Conservation (phyloP, 2,113 vertebrate species). For the Corvus hawaiiensis region DNA sequence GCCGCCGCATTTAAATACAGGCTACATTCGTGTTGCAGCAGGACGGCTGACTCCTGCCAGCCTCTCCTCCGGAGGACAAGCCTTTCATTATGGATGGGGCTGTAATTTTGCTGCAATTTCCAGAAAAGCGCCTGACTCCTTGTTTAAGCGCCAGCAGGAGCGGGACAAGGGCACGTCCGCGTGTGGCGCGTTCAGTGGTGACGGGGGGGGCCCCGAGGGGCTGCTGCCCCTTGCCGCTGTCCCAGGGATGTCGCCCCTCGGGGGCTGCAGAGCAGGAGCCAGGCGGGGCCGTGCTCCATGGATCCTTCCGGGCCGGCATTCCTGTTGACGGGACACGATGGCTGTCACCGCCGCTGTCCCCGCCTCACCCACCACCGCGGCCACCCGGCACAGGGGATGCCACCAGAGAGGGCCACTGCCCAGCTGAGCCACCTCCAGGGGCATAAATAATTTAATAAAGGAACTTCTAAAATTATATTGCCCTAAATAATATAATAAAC, state of each 20-base stretch:
- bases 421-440: background rate
- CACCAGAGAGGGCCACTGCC: background rate
- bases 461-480: constrained; percentile 63
- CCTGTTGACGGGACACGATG: rapidly evolving
- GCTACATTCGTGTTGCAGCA: constrained; percentile 9
- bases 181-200: rapidly evolving
- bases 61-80: constrained; percentile 1
- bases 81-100: background rate
- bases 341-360: background rate
- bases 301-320: rapidly evolving
- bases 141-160: background rate
- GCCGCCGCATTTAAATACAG: background rate
- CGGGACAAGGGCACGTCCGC: rapidly evolving
- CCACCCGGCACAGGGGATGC: background rate
- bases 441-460: constrained; percentile 72
- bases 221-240: background rate
- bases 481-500: constrained; percentile 80
- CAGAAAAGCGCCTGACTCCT: background rate
- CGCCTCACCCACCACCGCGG: background rate
- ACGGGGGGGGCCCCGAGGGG: rapidly evolving
- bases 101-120: constrained; percentile 5
- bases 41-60: background rate
- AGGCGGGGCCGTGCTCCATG: rapidly evolving
- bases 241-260: rapidly evolving
- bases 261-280: background rate